A percentile compares a stretch with the other conserved stretches of the same genome.
These are phyloP conservation scores for Pollachius pollachius DNA, from an alignment of 2,113 vertebrate species.

Conservation along the genomic window DNA sequence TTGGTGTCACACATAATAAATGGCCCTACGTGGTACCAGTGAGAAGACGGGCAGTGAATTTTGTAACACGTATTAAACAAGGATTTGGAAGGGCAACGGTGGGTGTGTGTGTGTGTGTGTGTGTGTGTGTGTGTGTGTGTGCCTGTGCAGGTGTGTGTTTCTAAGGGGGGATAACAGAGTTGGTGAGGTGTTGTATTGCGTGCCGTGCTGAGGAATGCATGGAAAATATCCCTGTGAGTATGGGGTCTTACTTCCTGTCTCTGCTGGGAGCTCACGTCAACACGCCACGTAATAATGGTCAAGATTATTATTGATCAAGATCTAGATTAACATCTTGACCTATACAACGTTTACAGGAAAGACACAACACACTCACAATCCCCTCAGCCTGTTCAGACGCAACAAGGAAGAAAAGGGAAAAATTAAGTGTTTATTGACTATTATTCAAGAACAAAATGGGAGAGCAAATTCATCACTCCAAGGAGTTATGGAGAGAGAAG, in stretches of 20 bases:
- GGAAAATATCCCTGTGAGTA: too few relatives aligned
- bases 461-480: not conserved
- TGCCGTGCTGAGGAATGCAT: not conserved
- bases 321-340: not conserved
- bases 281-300: too few relatives aligned
- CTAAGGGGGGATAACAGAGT: conserved; percentile 28
- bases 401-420: too few relatives aligned
- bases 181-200: conserved; percentile 24
- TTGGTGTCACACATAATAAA: conserved; percentile 71
- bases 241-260: too few relatives aligned
- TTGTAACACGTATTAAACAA: conserved; percentile 62
- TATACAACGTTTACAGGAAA: not conserved
- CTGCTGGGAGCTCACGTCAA: too few relatives aligned
- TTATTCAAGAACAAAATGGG: not conserved
- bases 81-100: conserved; percentile 1
- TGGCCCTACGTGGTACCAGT: conserved; percentile 49
- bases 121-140: not conserved
- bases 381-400: too few relatives aligned
- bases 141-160: not conserved
- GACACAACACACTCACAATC: not conserved
- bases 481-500: too few relatives aligned
- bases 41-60: conserved; percentile 44
- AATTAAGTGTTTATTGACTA: too few relatives aligned
- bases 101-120: not conserved
- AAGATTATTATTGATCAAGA: too few relatives aligned